A percentile compares a stretch with the other conserved stretches of the same genome.
Evolutionary conservation across 2,888 invertebrate species (phyloP).

Genomic region (Andrena praecox): DNA sequence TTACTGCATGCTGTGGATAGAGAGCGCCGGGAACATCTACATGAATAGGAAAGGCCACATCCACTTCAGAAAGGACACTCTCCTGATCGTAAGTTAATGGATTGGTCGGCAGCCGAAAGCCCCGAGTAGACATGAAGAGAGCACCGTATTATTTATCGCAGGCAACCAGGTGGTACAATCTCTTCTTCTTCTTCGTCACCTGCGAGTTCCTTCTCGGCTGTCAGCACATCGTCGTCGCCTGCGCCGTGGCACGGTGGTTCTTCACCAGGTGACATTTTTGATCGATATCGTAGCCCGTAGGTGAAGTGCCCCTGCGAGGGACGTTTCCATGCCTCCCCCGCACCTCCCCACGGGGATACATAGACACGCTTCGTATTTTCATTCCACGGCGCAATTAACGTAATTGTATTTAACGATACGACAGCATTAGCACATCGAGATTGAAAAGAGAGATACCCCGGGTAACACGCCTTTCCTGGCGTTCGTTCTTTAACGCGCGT

Average conservation of each 20-base stretch:
- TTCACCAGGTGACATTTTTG: conserved; percentile 86
- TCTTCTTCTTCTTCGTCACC: conserved; percentile 87
- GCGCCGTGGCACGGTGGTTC: conserved; percentile 88
- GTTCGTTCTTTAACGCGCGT: background rate
- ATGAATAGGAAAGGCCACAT: conserved; percentile 73
- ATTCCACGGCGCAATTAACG: background rate
- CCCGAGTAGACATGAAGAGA: background rate
- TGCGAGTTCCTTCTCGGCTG: conserved; percentile 88
- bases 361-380: background rate
- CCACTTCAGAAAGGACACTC: conserved; percentile 74
- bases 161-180: conserved; percentile 84
- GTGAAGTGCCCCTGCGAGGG: conserved; percentile 18
- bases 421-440: background rate
- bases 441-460: background rate
- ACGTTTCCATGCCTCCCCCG: conserved; percentile 22
- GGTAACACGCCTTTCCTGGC: background rate
- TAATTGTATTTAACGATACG: background rate
- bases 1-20: conserved; percentile 88
- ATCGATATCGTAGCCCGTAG: conserved; percentile 38
- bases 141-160: conserved; percentile 59
- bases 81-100: conserved; percentile 72
- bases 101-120: background rate
- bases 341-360: background rate
- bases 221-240: conserved; percentile 88
- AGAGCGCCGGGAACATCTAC: conserved; percentile 87